These are phyloP conservation scores for Hypotaenidia okinawae DNA, from an alignment of 2,797 vertebrate genomes.

Conservation along the genomic window DNA sequence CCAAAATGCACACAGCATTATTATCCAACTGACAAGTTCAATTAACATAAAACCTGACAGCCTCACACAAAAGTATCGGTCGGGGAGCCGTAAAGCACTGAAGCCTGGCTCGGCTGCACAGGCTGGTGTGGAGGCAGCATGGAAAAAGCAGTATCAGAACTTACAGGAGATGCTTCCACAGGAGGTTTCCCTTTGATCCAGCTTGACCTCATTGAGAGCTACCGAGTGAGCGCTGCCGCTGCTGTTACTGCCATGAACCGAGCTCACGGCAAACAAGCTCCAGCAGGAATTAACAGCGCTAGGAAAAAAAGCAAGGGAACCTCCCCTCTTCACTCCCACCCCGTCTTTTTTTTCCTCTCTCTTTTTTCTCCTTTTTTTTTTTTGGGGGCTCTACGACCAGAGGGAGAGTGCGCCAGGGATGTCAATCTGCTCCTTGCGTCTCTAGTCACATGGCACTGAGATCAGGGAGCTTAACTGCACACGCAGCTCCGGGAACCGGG, in stretches of 20 bases:
- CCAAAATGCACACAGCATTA: not conserved
- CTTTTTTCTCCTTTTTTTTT: not conserved
- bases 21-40: constrained; percentile 9
- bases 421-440: constrained; percentile 35
- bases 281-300: constrained; percentile 7
- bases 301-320: constrained; percentile 31
- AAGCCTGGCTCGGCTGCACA: not conserved
- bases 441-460: not conserved
- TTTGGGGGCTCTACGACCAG: not conserved
- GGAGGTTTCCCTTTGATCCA: constrained; percentile 77
- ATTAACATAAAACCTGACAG: constrained; percentile 10
- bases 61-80: not conserved
- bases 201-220: constrained; percentile 81
- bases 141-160: constrained; percentile 34
- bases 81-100: accelerated
- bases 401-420: not conserved
- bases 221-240: not conserved
- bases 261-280: constrained; percentile 6
- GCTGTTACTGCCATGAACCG: constrained; percentile 35
- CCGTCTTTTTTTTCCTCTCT: not conserved
- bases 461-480: constrained; percentile 53
- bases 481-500: constrained; percentile 15
- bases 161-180: constrained; percentile 73
- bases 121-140: not conserved
- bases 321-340: not conserved